Evolutionary conservation across 2,797 vertebrate species (phyloP), one percentile per base, ranked within the genome.

Genomic region (Tachyglossus aculeatus): DNA sequence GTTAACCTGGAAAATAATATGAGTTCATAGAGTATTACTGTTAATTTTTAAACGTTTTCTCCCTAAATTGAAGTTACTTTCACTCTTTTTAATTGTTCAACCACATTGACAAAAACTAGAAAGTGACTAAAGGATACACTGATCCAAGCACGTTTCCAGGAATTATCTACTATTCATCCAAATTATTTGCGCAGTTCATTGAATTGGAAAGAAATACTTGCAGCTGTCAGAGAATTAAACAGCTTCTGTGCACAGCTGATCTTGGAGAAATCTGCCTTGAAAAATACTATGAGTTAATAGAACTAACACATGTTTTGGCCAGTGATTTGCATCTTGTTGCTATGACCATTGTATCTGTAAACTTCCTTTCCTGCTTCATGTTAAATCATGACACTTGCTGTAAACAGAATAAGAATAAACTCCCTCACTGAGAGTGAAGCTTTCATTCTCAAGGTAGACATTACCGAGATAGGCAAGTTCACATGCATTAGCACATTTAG

Each of bases 251-350:
- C 74, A 19, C 69, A 56, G 74, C 48, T 74, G 80, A 80, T 67
- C 64, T 83, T 80, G 48, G 59, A 50, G 48, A 40, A 77, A 62
- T 84, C 65, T 77, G 55, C 58, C 34, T 62, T 32, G 37, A 82
- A 77, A n/a, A n/a, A 78, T 15, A 24, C 34, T 71, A 48, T 0
- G 0, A 56, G 67, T 50, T 86, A 85, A 86, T 85, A 77, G 84
- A 82, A 71, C 25, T 78, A 82, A 74, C 82, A 81, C 11, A 82
- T 83, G 79, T 76, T n/a, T 34, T 91, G 82, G 67, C 78, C 68
- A 39, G n/a, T 29, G 64, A 82, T 88, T 77, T 37, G 29, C 67
- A 78, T 64, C 40, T 86, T 78, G 14, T 64, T 83, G 70, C 82
- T 67, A 38, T 24, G 55, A 67, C 50, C 44, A 37, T 37, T 83